phyloP scores from a whole-genome alignment of 2,113 vertebrate species.

The Condylura cristata region DNA sequence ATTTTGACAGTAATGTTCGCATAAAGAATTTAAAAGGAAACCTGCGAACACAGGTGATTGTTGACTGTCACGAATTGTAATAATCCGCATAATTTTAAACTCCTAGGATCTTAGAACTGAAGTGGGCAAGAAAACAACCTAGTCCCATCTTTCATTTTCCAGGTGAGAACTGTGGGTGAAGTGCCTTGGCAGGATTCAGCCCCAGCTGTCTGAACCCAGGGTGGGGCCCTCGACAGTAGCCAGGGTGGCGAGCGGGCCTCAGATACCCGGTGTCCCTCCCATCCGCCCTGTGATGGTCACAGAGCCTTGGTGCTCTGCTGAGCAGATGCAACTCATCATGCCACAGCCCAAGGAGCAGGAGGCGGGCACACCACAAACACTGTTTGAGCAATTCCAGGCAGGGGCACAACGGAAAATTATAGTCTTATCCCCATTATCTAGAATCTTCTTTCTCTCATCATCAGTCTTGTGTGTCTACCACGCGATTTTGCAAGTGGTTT shows the following conservation, averaged over 20 bases:
- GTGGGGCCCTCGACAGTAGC: neutral
- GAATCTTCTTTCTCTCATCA: constrained; percentile 22
- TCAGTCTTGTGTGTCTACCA: neutral
- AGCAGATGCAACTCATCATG: neutral
- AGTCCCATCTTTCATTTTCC: neutral
- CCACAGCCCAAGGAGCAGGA: neutral
- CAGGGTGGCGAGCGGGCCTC: neutral
- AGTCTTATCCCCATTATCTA: neutral
- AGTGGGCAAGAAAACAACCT: neutral
- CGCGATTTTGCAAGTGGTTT: neutral
- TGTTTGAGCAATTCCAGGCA: neutral
- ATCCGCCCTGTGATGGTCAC: neutral
- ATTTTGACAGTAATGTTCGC: neutral
- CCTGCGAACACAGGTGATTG: neutral
- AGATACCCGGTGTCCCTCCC: neutral
- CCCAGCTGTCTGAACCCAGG: neutral
- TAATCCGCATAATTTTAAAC: constrained; percentile 22
- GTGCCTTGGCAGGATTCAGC: neutral
- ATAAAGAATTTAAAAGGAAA: constrained; percentile 32
- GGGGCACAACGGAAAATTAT: neutral
- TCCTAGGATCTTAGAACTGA: neutral
- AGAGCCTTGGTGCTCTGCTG: neutral
- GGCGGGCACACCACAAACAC: neutral
- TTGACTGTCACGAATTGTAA: neutral
- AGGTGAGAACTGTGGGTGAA: neutral